These are phyloP conservation scores for Ianthella basta DNA, from an alignment of 37 sponge, comb jelly and placozoan species.

Conservation along the genomic window DNA sequence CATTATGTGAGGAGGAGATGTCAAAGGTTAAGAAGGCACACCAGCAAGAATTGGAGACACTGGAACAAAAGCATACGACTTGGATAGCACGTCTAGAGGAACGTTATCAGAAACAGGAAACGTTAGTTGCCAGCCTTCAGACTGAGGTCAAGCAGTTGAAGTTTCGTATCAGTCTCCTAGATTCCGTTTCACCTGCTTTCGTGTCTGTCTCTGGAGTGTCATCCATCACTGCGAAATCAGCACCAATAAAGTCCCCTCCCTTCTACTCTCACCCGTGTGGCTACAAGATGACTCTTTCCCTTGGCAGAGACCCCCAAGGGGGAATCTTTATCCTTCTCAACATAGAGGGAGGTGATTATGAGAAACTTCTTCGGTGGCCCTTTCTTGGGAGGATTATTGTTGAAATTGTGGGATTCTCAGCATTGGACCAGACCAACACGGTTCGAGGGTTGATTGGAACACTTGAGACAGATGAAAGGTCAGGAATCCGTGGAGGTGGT, in stretches of 20 bases:
- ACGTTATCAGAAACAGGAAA: background rate
- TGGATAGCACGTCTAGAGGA: background rate
- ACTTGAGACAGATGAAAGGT: constrained; percentile 6
- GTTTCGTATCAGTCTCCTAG: background rate
- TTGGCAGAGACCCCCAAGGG: background rate
- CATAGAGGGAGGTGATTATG: constrained; percentile 1
- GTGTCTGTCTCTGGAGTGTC: background rate
- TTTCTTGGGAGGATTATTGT: constrained; percentile 13
- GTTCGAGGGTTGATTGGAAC: background rate
- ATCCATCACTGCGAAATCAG: background rate
- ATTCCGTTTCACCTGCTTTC: constrained; percentile 19
- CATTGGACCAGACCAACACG: background rate
- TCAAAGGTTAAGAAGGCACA: background rate
- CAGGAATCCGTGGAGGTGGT: constrained; percentile 18
- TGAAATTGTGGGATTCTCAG: constrained; percentile 17
- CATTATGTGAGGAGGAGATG: background rate
- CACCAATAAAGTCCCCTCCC: background rate
- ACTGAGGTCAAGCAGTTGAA: background rate
- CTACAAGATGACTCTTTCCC: constrained; percentile 9
- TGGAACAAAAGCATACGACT: too few relatives aligned
- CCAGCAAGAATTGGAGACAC: background rate
- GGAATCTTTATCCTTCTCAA: background rate
- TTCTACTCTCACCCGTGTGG: constrained; percentile 26
- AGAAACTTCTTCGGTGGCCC: constrained; percentile 7
- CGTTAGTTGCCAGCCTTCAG: background rate